phyloP scores from a whole-genome alignment of 35 echinoderm and acorn worm genomes.

The Anneissia japonica region DNA sequence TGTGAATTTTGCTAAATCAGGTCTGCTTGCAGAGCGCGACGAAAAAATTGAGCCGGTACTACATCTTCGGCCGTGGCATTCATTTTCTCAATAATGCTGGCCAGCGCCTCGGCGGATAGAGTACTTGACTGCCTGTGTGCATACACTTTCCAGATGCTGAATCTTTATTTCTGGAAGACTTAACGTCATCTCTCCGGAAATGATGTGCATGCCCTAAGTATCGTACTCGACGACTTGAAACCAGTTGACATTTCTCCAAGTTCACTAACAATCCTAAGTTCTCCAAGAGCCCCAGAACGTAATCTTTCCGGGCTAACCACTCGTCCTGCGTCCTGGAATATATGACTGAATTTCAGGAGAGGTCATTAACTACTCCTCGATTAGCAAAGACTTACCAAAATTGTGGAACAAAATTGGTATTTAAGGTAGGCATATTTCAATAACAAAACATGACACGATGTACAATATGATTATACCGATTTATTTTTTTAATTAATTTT shows the following conservation, averaged over 20 bases:
- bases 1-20: conserved; percentile 13
- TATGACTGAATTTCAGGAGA: too few species aligned
- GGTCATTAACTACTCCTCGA: too few species aligned
- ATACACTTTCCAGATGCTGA: neutral
- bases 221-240: neutral
- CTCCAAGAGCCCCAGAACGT: neutral
- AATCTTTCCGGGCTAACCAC: neutral
- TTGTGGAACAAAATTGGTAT: too few species aligned
- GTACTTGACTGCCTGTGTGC: neutral
- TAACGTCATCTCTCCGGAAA: neutral
- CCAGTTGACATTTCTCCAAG: conserved; percentile 15
- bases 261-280: conserved; percentile 22
- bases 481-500: too few species aligned
- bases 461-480: too few species aligned
- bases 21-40: conserved; percentile 5
- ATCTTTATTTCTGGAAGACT: conserved; percentile 23
- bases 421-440: too few species aligned
- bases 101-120: neutral
- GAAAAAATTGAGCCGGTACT: conserved; percentile 20
- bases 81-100: conserved; percentile 16
- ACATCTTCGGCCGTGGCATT: conserved; percentile 19
- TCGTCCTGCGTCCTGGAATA: neutral
- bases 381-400: too few species aligned
- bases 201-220: neutral
- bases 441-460: too few species aligned